Base-by-base conservation (phyloP, 2,113 vertebrate genomes). In the Cynocephalus volans region DNA sequence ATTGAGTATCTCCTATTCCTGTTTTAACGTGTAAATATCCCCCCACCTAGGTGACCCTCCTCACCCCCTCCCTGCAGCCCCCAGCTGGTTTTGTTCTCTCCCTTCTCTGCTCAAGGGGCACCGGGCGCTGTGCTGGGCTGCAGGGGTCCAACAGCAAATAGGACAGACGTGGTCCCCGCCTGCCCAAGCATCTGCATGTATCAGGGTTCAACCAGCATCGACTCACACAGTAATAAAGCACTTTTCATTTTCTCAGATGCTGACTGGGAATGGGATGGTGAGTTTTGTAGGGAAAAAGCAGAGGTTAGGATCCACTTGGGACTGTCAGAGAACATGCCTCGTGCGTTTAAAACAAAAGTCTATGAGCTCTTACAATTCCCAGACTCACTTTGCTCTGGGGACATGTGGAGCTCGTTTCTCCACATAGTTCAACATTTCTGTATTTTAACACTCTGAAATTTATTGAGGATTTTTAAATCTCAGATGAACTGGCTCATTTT, bases 151-250 rank as follows among this genome's bases (percentile, higher is more conserved):
- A 19, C 11, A 65, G 1, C 5, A 58, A 84, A 19, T 2, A 45
- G 36, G 41, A 33, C 3, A 21, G 28, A 56, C 8, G 0, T 1
- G 23, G 54, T 15, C 21, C 48, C 5, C 18, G 9, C 26, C 36
- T 6, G 28, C 4, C 62, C 15, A 19, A 12, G n/a, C n/a, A 41
- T 19, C 76, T 65, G 21, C 0, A 0, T 36, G 9, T 15, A 5
- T 45, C n/a, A 11, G 5, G 33, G 45, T 31, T 31, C 10, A 12
- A 24, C 10, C 58, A 41, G 36, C 4, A 19, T 28, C 14, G 4
- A 11, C 54, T 64, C 1, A 0, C 21, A 9, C 5, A 2, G 1
- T 28, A 50, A 82, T 8, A 54, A 45, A 60, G n/a, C 48, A 8
- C 1, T 8, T 73, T n/a, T 54, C 26, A 65, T 73, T 60, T 33